Conservation (phyloP, 2,113 vertebrate genomes). For the Camelus bactrianus region DNA sequence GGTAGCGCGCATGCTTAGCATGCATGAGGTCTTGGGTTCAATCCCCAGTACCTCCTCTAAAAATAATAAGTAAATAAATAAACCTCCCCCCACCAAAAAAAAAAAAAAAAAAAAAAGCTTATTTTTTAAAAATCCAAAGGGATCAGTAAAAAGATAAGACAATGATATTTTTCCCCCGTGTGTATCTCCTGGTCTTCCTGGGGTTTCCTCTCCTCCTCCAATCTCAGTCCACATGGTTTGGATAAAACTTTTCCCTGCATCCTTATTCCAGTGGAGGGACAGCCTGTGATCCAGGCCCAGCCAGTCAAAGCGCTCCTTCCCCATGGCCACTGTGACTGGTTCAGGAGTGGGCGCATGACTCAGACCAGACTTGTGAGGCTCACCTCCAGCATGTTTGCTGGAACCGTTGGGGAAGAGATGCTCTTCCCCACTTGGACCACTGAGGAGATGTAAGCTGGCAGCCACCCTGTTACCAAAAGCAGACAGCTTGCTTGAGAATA, state of each 20-base stretch:
- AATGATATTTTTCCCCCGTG: neutral
- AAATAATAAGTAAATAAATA: no score
- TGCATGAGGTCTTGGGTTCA: no score
- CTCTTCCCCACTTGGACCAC: neutral
- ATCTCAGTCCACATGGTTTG: neutral
- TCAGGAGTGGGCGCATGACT: neutral
- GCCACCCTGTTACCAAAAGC: neutral
- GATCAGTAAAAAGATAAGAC: neutral
- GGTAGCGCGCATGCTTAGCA: no score
- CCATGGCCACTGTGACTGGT: neutral
- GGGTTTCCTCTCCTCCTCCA: neutral
- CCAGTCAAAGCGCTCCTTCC: neutral
- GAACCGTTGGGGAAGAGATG: neutral
- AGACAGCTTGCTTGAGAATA: neutral
- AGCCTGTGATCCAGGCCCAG: neutral
- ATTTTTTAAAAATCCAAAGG: neutral
- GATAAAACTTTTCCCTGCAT: neutral
- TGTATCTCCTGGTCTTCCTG: neutral
- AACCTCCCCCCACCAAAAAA: neutral
- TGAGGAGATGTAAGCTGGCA: neutral
- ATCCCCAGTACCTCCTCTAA: no score
- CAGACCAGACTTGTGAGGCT: neutral
- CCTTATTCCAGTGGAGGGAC: neutral
- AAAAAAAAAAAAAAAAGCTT: neutral
- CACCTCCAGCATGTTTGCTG: neutral